Evolutionary conservation across 2,888 invertebrate genomes (phyloP), one percentile per base, ranked within the genome.

Genomic region (Capitulum mitella): DNA sequence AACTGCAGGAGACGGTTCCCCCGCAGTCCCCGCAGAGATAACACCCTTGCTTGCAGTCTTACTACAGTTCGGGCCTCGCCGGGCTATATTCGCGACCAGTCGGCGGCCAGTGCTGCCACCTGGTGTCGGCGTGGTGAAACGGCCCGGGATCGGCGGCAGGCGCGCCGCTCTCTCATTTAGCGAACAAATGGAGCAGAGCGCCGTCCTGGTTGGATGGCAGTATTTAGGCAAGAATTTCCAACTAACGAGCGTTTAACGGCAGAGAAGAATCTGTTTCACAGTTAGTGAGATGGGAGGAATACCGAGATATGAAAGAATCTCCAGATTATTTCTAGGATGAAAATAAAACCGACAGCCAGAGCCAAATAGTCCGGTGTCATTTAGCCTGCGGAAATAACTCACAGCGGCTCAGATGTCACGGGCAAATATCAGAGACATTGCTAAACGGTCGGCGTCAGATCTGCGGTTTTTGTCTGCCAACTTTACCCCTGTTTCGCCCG

Each of bases 201-300:
- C 32, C 32, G 70, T 16, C 32, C 70, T 26, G 70, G 70, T 70
- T 70, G 70, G 37, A 70, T 70, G 70, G 37, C 70, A 70, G 70
- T 37, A 70, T 70, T 70, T 37, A 70, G 70, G 70, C 70, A 70
- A 70, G 70, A 70, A 70, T 70, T 70, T 37, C 70, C 19, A 1
- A 34, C 70, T 70, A 70, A 70, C 70, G 70, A 70, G 70, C 70
- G 70, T 29, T 34, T 70, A 70, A 70, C 70, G 70, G 70, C 37
- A 70, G 37, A 70, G 37, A 70, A 70, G 70, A 70, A 70, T 70
- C 37, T 37, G 70, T 37, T 70, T 70, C 70, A 70, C 70, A 70
- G 70, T 37, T 37, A 37, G 70, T 37, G 70, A 70, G 70, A 70
- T 70, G 37, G 70, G 70, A 70, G 37, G 70, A 70, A 70, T 70